Conservation (phyloP, 2,113 vertebrate species). For the Neolamprologus longior region DNA sequence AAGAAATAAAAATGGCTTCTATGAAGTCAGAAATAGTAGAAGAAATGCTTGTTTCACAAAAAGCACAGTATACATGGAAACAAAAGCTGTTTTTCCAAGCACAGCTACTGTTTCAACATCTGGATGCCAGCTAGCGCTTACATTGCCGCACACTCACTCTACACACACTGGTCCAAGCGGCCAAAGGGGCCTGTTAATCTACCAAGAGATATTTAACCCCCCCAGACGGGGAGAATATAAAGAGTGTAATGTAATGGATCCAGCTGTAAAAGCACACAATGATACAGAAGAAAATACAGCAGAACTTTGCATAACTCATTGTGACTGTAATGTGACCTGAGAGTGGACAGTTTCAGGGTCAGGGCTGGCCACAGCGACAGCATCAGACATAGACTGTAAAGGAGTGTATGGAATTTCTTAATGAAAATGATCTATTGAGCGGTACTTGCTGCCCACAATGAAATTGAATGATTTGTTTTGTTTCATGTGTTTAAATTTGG, state of each 20-base stretch:
- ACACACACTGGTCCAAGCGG: slow-evolving; percentile 17
- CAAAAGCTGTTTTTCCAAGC: slow-evolving; percentile 4
- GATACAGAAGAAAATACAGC: slow-evolving; percentile 24
- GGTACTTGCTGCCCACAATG: neutral
- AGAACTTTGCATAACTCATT: slow-evolving; percentile 16
- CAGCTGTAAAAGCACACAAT: slow-evolving; percentile 67
- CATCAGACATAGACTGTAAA: neutral
- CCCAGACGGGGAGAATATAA: slow-evolving; percentile 67
- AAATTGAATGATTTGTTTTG: neutral
- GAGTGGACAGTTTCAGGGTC: neutral
- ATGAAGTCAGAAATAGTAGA: fast-evolving
- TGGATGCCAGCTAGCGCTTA: slow-evolving; percentile 49
- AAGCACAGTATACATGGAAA: neutral
- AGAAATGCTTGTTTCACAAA: neutral
- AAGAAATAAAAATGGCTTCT: neutral
- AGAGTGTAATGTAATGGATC: slow-evolving; percentile 57
- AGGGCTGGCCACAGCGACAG: neutral
- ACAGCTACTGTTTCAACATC: slow-evolving; percentile 47
- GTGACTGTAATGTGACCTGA: neutral
- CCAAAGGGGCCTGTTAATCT: slow-evolving; percentile 58
- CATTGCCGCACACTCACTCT: neutral
- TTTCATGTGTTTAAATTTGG: neutral
- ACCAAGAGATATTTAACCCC: slow-evolving; percentile 61
- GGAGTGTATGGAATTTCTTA: neutral
- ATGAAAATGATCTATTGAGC: neutral